phyloP scores from a whole-genome alignment of 2,888 invertebrate genomes.

The Melieria crassipennis region DNA sequence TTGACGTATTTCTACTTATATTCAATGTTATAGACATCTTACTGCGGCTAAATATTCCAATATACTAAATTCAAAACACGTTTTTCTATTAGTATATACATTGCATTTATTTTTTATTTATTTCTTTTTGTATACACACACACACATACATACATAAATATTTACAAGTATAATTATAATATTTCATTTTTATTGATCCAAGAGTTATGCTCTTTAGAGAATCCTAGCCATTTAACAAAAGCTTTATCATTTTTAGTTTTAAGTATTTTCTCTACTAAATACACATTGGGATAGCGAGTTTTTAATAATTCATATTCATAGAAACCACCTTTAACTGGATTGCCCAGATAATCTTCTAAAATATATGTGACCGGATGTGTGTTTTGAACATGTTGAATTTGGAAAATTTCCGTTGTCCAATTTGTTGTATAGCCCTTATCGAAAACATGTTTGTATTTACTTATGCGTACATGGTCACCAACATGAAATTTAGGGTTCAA shows the following conservation, averaged over 20 bases:
- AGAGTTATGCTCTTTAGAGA: conserved; percentile 45
- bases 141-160: too few relatives aligned
- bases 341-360: conserved; percentile 46
- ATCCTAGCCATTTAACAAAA: conserved; percentile 46
- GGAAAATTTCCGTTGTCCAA: conserved; percentile 54
- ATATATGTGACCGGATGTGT: conserved; percentile 45
- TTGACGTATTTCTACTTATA: too few relatives aligned
- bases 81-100: too few relatives aligned
- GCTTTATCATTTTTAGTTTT: conserved; percentile 39
- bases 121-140: too few relatives aligned
- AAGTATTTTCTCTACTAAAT: conserved; percentile 53
- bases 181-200: conserved; percentile 43
- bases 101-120: too few relatives aligned
- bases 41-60: too few relatives aligned
- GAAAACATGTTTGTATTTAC: conserved; percentile 35
- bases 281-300: conserved; percentile 50
- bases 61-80: too few relatives aligned
- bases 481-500: conserved; percentile 24
- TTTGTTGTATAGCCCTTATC: conserved; percentile 50
- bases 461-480: conserved; percentile 31
- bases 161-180: too few relatives aligned
- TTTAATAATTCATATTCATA: conserved; percentile 54
- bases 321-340: conserved; percentile 51
- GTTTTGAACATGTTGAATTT: conserved; percentile 46
- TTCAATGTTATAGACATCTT: too few relatives aligned